Base-by-base conservation (phyloP, 2,888 invertebrate genomes). In the Drosophila neonasuta region DNA sequence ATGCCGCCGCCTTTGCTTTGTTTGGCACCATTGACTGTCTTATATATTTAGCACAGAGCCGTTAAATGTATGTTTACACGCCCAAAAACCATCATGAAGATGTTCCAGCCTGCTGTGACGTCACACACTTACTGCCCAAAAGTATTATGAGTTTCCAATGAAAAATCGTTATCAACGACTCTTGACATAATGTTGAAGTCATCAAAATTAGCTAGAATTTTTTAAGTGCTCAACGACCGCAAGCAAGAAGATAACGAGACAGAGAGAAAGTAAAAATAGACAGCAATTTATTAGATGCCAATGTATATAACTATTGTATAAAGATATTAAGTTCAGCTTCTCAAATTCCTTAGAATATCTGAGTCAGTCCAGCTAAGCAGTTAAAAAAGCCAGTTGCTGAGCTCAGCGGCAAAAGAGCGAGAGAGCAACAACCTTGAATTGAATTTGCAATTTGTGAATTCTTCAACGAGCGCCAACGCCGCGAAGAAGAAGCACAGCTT, bases 371-470 rank as follows among this genome's bases (percentile, higher is more conserved):
- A 36, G 61, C 55, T 60, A 45, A 42, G 56, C 48, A 50, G 45
- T n/a, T 36, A 46, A 46, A 68, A 55, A 2, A 57, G 63, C 41
- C 59, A 61, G 68, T 68, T 66, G 61, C 17, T 60, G 34, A 24
- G 24, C 24, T 24, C 42, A 52, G 55, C 51, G 74, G 24, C 24
- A 24, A 24, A 24, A 24, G 24, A n/a, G n/a, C 11, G 81, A 74
- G 77, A 83, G 87, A 86, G 83, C 84, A 85, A 83, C 79, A 87
- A 86, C 87, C 84, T 85, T 86, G 83, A 83, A 80, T 80, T 87
- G 67, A 83, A 87, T 83, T 87, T 68, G 79, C 82, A 86, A 81
- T 84, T 86, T 77, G 74, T 78, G 70, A 80, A 85, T 80, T 80
- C 77, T 74, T 77, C 66, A 58, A 59, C 56, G 51, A 74, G 80